Percentiles rank a stretch among this genome's conserved stretches.
Conservation (phyloP, 2,797 vertebrate species). For the Cyprinella venusta region DNA sequence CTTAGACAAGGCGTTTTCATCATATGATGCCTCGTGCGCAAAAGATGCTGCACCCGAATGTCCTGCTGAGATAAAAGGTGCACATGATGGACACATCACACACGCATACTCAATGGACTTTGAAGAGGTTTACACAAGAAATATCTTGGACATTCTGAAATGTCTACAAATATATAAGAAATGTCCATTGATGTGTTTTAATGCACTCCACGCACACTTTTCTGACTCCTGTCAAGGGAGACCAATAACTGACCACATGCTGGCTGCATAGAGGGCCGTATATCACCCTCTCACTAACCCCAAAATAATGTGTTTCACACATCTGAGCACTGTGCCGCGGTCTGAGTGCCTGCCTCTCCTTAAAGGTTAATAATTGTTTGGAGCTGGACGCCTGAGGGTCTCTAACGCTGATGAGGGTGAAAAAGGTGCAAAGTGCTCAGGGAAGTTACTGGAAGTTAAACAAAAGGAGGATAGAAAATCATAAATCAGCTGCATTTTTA, state of each 20-base stretch:
- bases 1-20: slow-evolving; percentile 32
- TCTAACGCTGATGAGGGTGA: slow-evolving; percentile 67
- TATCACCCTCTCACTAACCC: slow-evolving; percentile 62
- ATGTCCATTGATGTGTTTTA: slow-evolving; percentile 11
- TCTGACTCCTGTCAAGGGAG: slow-evolving; percentile 41
- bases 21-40: not conserved
- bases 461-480: slow-evolving; percentile 33
- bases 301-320: slow-evolving; percentile 54
- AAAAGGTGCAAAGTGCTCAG: slow-evolving; percentile 64
- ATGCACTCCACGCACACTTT: not conserved
- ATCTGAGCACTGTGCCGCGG: slow-evolving; percentile 32
- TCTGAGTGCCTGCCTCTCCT: slow-evolving; percentile 49
- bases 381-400: slow-evolving; percentile 64
- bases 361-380: slow-evolving; percentile 75
- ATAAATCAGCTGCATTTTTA: slow-evolving; percentile 10
- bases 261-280: slow-evolving; percentile 43
- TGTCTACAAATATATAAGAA: slow-evolving; percentile 13
- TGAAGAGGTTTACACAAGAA: slow-evolving; percentile 21
- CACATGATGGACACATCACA: slow-evolving; percentile 51
- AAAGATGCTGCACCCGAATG: not conserved
- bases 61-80: slow-evolving; percentile 57
- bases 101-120: slow-evolving; percentile 23
- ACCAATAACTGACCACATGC: slow-evolving; percentile 51
- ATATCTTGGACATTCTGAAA: not conserved
- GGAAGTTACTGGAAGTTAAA: slow-evolving; percentile 57